Evolutionary conservation across 2,113 vertebrate species (phyloP).

Genomic region (Apteryx mantelli): DNA sequence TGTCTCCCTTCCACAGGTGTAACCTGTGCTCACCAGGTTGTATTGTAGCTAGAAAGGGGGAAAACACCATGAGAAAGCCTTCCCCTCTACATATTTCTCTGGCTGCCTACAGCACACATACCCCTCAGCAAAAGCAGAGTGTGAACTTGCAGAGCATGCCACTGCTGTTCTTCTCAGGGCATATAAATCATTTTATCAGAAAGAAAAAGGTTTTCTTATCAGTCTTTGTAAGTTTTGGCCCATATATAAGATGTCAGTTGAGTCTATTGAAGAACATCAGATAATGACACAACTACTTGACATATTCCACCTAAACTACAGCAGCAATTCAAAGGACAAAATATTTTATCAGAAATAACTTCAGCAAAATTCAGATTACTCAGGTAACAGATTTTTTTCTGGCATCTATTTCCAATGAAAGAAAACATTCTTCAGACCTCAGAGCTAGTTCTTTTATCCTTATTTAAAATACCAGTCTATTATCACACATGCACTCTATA

Average conservation of each 20-base stretch:
- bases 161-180: background rate
- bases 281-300: background rate
- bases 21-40: background rate
- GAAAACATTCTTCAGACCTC: background rate
- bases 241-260: background rate
- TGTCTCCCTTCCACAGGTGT: background rate
- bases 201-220: background rate
- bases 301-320: background rate
- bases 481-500: background rate
- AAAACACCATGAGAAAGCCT: background rate
- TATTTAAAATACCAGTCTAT: background rate
- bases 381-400: background rate
- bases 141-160: background rate
- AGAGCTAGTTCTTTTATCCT: background rate
- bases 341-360: background rate
- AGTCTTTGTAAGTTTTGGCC: background rate
- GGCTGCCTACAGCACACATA: background rate
- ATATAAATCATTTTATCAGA: background rate
- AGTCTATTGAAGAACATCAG: background rate
- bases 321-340: background rate
- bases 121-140: background rate
- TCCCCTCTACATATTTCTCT: background rate
- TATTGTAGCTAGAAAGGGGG: background rate
- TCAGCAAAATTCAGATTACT: background rate
- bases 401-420: background rate